Base-by-base conservation (phyloP, 2,797 vertebrate genomes). In the Artibeus lituratus region DNA sequence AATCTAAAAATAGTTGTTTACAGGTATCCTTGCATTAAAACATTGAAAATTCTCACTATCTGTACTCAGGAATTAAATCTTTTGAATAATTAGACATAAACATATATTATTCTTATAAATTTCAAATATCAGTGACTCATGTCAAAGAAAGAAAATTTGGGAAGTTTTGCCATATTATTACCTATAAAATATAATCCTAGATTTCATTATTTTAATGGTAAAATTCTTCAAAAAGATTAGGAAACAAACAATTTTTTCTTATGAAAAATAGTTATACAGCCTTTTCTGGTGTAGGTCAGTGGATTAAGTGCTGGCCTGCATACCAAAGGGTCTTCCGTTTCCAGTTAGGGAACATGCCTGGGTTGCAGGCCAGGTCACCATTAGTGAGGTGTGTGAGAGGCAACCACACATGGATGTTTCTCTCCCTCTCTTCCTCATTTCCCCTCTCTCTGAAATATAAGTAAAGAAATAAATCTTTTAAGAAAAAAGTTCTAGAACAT, bases 181-280 rank as follows among this genome's bases (percentile, higher is more conserved):
- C 78, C 42, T 65, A 65, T 35, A 29, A 24, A 83, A 87, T 65
- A 82, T 14, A 90, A 87, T 92, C 72, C 35, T 22, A 39, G 7
- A 53, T 26, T 18, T 67, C 42, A 19, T 83, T 29, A 16, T 59
- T 69, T 92, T 62, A 78, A 73, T 32, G 24, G 21, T 84, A 73
- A 80, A 94, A 83, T 94, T 82, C 53, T 82, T 87, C 65, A 14
- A 90, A 87, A 62, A 73, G 16, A 37, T 42, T 92, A 76, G 5
- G 16, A 82, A 95, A 37, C n/a, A 82, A 95, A 37, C 29, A 73
- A 53, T 92, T 92, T 19, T 22, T 91, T 91, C 74, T 80, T 90
- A 39, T 39, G 51, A 78, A 86, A 74, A 35, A 24, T 37, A 89
- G 49, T 14, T 15, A 24, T 29, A 62, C 26, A 62, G 59, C 24